These are phyloP conservation scores for Sebastes kiyomatsui DNA, from an alignment of 2,797 vertebrate species.

Conservation along the genomic window DNA sequence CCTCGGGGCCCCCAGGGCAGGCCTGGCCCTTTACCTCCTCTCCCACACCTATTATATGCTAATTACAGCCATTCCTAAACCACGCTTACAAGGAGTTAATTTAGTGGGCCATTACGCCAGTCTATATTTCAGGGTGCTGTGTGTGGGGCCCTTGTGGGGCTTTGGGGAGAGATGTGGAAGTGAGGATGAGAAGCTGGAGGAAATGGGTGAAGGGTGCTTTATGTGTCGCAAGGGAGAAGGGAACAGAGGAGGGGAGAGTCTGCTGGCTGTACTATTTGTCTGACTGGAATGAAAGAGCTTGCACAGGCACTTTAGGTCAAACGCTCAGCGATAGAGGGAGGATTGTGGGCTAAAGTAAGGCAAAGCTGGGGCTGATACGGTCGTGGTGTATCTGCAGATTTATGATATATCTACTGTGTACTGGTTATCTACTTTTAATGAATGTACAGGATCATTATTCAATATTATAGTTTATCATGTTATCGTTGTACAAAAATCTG, in stretches of 20 bases:
- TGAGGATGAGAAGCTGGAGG: constrained; percentile 65
- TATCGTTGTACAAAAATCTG: not conserved
- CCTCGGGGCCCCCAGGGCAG: constrained; percentile 87
- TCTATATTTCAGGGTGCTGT: constrained; percentile 82
- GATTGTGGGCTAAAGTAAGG: constrained; percentile 7
- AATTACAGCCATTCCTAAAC: constrained; percentile 94
- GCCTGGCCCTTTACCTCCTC: constrained; percentile 88
- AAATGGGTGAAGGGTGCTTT: constrained; percentile 77
- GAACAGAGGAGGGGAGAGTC: constrained; percentile 48
- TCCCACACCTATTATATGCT: constrained; percentile 92
- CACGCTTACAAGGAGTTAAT: constrained; percentile 97
- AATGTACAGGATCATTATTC: not conserved
- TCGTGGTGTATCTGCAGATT: not conserved
- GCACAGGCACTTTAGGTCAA: constrained; percentile 54
- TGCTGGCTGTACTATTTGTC: constrained; percentile 46
- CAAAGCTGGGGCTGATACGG: constrained; percentile 14
- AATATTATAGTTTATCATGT: not conserved
- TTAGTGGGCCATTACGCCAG: constrained; percentile 87
- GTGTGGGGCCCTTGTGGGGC: constrained; percentile 64
- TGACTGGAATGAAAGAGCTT: constrained; percentile 61
- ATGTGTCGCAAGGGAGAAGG: constrained; percentile 71
- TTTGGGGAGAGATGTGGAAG: constrained; percentile 62
- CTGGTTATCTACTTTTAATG: not conserved
- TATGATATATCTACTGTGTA: not conserved
- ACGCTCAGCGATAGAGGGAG: constrained; percentile 20